These are phyloP conservation scores for Cryptus armator DNA, from an alignment of 2,888 invertebrate genomes.

Conservation along the genomic window DNA sequence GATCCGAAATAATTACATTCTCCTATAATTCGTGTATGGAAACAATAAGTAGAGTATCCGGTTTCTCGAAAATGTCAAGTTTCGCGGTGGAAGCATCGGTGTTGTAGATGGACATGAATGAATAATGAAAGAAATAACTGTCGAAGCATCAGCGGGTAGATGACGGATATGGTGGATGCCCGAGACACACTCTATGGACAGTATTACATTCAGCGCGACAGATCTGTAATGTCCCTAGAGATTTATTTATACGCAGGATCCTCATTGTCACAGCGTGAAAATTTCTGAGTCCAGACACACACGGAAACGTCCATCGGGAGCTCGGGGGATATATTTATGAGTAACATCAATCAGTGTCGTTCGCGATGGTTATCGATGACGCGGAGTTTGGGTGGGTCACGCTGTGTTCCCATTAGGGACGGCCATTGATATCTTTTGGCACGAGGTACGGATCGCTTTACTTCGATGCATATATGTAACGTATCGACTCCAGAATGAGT, in stretches of 20 bases:
- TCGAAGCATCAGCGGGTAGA: neutral
- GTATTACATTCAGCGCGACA: conserved; percentile 27
- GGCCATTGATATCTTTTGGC: conserved; percentile 52
- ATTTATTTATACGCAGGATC: conserved; percentile 46
- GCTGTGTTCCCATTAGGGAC: conserved; percentile 45
- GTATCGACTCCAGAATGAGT: neutral
- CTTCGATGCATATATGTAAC: conserved; percentile 15
- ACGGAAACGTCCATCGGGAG: conserved; percentile 3
- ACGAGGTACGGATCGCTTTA: conserved; percentile 34
- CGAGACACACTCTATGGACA: neutral
- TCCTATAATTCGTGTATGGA: neutral
- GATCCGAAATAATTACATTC: conserved; percentile 34
- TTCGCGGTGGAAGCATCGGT: neutral
- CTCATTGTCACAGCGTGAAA: conserved; percentile 49
- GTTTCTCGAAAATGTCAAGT: neutral
- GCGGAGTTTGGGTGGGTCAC: conserved; percentile 51
- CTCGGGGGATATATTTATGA: conserved; percentile 52
- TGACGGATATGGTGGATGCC: neutral
- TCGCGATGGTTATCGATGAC: conserved; percentile 62
- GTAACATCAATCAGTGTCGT: conserved; percentile 64
- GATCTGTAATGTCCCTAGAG: conserved; percentile 39
- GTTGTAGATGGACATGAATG: neutral
- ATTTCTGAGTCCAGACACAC: conserved; percentile 7
- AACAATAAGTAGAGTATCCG: neutral
- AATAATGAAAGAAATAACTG: conserved; percentile 4